Percentiles rank a stretch among this genome's conserved stretches.
Evolutionary conservation across 2,113 vertebrate genomes (phyloP).

Genomic region (Mormoops blainvillei): DNA sequence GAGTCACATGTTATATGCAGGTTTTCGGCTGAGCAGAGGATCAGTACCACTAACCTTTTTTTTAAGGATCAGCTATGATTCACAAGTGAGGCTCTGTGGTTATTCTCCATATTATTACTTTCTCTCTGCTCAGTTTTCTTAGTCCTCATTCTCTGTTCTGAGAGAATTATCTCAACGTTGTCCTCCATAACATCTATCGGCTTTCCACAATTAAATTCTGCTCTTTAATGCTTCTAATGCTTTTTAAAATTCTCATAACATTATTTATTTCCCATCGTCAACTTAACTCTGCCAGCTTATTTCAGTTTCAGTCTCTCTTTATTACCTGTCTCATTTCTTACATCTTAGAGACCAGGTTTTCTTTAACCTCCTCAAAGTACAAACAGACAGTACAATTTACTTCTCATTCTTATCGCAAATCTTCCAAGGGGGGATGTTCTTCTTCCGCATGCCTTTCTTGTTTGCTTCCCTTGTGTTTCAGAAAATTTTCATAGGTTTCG

Average conservation of each 20-base stretch:
- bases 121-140: background rate
- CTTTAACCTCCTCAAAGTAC: background rate
- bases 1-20: background rate
- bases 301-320: background rate
- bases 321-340: background rate
- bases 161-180: background rate
- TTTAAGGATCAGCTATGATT: background rate
- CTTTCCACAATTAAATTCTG: slow-evolving; percentile 1
- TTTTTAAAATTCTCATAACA: background rate
- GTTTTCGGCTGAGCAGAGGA: background rate
- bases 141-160: background rate
- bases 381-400: background rate
- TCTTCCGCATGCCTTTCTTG: background rate
- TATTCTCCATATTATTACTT: background rate
- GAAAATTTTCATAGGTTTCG: background rate
- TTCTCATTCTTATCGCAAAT: background rate
- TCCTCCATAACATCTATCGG: background rate
- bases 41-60: background rate
- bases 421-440: background rate
- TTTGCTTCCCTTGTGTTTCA: background rate
- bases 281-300: background rate
- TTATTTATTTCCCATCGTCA: background rate
- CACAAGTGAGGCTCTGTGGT: background rate
- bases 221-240: background rate
- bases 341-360: background rate